These are phyloP conservation scores for Pantherophis guttatus DNA, from an alignment of 2,113 vertebrate genomes.

Conservation along the genomic window DNA sequence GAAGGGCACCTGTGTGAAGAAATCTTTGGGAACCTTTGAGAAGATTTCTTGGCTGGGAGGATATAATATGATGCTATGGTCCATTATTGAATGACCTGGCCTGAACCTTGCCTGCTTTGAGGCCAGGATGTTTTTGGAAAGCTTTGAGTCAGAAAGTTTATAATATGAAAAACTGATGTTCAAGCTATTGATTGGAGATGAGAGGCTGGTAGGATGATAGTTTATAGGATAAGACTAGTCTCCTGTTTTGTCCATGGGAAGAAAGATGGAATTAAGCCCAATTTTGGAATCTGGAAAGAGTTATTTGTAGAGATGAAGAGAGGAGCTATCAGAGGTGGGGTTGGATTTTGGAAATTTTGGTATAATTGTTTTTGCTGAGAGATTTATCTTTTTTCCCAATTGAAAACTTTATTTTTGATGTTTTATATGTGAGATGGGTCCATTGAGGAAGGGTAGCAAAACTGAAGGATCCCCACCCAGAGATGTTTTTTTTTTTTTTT, in stretches of 20 bases:
- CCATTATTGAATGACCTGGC: neutral
- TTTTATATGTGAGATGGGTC: neutral
- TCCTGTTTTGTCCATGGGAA: neutral
- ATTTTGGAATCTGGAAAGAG: neutral
- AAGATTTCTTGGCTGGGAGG: neutral
- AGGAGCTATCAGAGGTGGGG: neutral
- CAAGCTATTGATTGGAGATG: neutral
- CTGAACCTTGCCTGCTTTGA: neutral
- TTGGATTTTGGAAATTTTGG: neutral
- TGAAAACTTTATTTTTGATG: neutral
- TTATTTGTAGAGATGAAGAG: neutral
- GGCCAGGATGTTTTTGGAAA: neutral
- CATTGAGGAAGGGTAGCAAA: neutral
- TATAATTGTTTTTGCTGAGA: neutral
- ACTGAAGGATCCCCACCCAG: neutral
- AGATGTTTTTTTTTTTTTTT: neutral
- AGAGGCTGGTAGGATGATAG: neutral
- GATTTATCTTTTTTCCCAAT: neutral
- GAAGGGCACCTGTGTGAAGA: neutral
- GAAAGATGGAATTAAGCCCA: neutral
- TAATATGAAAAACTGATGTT: neutral
- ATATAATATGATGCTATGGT: neutral
- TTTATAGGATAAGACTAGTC: neutral
- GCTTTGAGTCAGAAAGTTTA: neutral
- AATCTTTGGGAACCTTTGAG: neutral